phyloP scores from a whole-genome alignment of 2,797 vertebrate species.

The Vultur gryphus region DNA sequence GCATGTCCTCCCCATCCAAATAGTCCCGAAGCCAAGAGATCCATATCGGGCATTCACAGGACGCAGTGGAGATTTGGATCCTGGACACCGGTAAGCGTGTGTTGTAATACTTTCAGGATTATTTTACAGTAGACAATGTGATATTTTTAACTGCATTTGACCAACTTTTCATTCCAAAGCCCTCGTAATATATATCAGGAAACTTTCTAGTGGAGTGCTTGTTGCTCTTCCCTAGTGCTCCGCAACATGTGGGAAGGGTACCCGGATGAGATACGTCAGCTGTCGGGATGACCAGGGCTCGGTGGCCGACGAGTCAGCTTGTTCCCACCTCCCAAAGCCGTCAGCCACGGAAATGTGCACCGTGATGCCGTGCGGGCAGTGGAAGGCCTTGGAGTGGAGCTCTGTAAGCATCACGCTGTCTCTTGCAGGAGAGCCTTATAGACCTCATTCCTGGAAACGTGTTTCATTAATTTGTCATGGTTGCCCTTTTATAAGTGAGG shows the following conservation, averaged over 20 bases:
- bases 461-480: not conserved
- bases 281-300: constrained; percentile 93
- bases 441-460: not conserved
- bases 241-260: constrained; percentile 92
- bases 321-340: constrained; percentile 85
- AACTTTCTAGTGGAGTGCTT: not conserved
- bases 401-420: constrained; percentile 75
- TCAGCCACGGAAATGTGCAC: constrained; percentile 87
- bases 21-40: constrained; percentile 81
- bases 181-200: not conserved
- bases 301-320: constrained; percentile 88
- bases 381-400: constrained; percentile 96
- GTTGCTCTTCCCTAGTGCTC: constrained; percentile 83
- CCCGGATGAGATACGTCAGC: constrained; percentile 94
- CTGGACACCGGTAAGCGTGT: constrained; percentile 88
- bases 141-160: not conserved
- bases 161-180: not conserved
- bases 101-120: not conserved
- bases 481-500: not conserved
- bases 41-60: constrained; percentile 75
- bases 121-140: not conserved
- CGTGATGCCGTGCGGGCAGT: constrained; percentile 89
- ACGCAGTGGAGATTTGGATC: constrained; percentile 98
- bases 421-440: not conserved
- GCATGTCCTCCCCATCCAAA: constrained; percentile 84